Base-by-base conservation (phyloP, 1,140 invertebrate species). In the Apocrypta bakeri region DNA sequence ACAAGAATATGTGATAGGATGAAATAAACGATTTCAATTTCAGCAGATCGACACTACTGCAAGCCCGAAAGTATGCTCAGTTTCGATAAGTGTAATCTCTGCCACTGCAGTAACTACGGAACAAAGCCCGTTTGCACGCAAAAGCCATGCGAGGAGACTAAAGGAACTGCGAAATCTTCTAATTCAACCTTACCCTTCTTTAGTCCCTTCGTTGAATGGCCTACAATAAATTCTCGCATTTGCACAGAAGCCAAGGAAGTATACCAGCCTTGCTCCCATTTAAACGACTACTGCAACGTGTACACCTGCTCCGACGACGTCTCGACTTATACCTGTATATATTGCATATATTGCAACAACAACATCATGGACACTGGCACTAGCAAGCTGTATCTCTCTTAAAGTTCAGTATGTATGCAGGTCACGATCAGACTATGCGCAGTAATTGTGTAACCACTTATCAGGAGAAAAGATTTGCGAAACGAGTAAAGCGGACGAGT, bases 231-330 rank as follows among this genome's bases (percentile, higher is more conserved):
- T 56, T n/a, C 14, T 17, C 11, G 8, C 14, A 14, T 17, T 4
- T 7, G n/a, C 25, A 8, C 63, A 66, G 63, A 12, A 1, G 0
- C 63, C 12, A 29, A 66, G 14, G 1, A 31, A 76, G 29, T 76
- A n/a, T 76, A 48, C 14, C 25, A 61, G 29, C 73, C 73, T 1
- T n/a, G 21, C 4, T 42, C n/a, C 9, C 73, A n/a, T 1, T 76
- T 31, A 17, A 56, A 63, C 21, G 48, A 76, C 21, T 76, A 76
- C 73, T 76, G 73, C 73, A 76, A 76, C 48, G 33, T 14, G 0
- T 76, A 48, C 48, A 29, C 21, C 7, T 63, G 48, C 29, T 29
- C 73, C 0, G 29, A 31, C 0, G 73, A 76, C 21, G 73, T 48
- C 25, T 25, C 29, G 29, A 4, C 27, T 9, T 25, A 24, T 25